A percentile compares a stretch with the other conserved stretches of the same genome.
These are phyloP conservation scores for Apantesis nais DNA, from an alignment of 2,888 invertebrate genomes.

Conservation along the genomic window DNA sequence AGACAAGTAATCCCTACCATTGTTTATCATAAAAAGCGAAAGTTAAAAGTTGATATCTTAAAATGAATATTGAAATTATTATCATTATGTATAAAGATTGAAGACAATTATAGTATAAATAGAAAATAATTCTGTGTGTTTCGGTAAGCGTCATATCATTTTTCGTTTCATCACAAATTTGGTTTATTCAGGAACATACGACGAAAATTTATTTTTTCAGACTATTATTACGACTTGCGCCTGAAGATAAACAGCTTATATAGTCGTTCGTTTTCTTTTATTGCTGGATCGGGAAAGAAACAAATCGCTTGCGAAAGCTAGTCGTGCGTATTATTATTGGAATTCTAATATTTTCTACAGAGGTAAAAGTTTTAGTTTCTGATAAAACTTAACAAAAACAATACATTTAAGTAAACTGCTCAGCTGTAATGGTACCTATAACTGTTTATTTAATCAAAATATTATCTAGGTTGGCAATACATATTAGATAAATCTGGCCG, in stretches of 20 bases:
- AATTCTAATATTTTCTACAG: slow-evolving; percentile 29
- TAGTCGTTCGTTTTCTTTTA: slow-evolving; percentile 21
- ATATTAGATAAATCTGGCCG: too few relatives aligned
- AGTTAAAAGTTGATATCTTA: background rate
- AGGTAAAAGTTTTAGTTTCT: slow-evolving; percentile 22
- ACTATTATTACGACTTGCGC: slow-evolving; percentile 22
- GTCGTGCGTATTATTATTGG: slow-evolving; percentile 22
- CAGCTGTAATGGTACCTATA: background rate
- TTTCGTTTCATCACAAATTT: slow-evolving; percentile 8
- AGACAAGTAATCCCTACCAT: background rate
- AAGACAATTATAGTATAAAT: background rate
- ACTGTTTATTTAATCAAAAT: background rate
- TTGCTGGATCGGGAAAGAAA: slow-evolving; percentile 21
- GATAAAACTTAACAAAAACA: slow-evolving; percentile 8
- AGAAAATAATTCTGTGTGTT: slow-evolving; percentile 4
- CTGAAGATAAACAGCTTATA: slow-evolving; percentile 22
- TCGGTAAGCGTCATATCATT: background rate
- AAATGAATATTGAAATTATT: background rate
- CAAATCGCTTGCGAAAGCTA: slow-evolving; percentile 19
- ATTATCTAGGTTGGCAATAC: background rate
- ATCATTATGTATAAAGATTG: background rate
- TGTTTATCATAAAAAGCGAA: background rate
- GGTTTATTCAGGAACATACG: slow-evolving; percentile 14
- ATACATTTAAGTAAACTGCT: slow-evolving; percentile 2
- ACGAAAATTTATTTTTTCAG: slow-evolving; percentile 20